Percentiles rank a stretch among this genome's conserved stretches.
phyloP scores from a whole-genome alignment of 2,888 invertebrate genomes.

The Deroplatys truncata region DNA sequence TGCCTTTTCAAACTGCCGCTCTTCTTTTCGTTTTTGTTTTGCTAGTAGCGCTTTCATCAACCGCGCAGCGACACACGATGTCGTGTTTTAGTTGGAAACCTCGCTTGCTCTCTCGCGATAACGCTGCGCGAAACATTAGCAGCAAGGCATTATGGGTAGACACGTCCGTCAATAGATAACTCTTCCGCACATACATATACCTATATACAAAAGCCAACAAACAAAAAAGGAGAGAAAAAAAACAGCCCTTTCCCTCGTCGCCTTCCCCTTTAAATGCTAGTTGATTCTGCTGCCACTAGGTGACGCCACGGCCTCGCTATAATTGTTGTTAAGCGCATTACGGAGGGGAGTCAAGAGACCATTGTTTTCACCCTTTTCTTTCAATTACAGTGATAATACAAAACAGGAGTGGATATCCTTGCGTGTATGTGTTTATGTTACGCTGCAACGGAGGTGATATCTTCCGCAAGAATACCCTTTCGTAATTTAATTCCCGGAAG shows the following conservation, averaged over 20 bases:
- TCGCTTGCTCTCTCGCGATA: not conserved
- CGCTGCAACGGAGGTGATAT: not conserved
- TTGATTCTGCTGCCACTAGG: not conserved
- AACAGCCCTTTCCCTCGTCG: not conserved
- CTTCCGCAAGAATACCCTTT: not conserved
- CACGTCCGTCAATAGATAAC: conserved; percentile 1
- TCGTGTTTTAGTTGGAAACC: not conserved
- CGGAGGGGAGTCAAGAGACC: not conserved
- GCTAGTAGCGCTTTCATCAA: not conserved
- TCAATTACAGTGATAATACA: not conserved
- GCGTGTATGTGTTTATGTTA: not conserved
- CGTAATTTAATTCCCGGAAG: not conserved
- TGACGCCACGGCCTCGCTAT: not conserved
- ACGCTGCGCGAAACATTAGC: not conserved
- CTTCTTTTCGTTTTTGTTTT: not conserved
- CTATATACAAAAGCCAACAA: not conserved
- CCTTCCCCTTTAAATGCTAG: not conserved
- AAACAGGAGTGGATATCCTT: not conserved
- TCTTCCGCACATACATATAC: not conserved
- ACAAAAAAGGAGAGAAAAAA: not conserved
- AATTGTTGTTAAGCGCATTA: not conserved
- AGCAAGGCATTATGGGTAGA: not conserved
- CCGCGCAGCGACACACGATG: not conserved
- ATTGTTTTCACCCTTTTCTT: not conserved
- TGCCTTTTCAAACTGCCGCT: not conserved